Evolutionary conservation across 2,888 invertebrate genomes (phyloP), one percentile per base, ranked within the genome.

Genomic region (Melanostoma scalare): DNA sequence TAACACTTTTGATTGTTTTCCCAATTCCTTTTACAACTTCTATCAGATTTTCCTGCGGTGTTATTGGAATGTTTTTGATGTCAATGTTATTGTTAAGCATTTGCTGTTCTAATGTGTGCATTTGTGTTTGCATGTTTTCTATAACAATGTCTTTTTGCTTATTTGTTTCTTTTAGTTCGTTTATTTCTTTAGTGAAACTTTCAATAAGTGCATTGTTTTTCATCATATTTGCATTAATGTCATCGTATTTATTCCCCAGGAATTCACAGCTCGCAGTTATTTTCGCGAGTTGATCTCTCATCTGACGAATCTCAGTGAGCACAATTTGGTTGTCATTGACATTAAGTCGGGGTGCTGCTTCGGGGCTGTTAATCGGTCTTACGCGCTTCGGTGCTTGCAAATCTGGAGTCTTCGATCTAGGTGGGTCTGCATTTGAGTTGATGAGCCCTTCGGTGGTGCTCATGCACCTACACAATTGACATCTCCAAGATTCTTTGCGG

Each of bases 121-220:
- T 58, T 58, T 74, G 74, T 58, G 40, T n/a, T 44, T 74, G 65
- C 56, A 74, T 65, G 4, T 50, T 74, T 38, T 56, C 58, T 33
- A 58, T 67, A 1, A 67, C 31, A 10, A 61, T 31, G 8, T 56
- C 50, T 58, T 74, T 67, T 38, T 35, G 50, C 30, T 67, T 65
- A 3, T 74, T 74, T 6, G 8, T 42, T 20, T 74, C 58, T 58
- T 52, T 65, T 3, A 74, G 3, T 40, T 40, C 9, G n/a, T 55
- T 55, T 5, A 67, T 33, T 53, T 67, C 65, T 9, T 44, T 55
- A 8, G 31, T 35, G n/a, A 52, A 52, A 10, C 2, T 65, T 6
- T 52, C 33, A 2, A 67, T 33, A 5, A 67, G 35, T 8, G 3
- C 6, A 6, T 71, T 53, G 35, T 71, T 61, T 30, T 71, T 71